Percentiles rank a stretch among this genome's conserved stretches.
Conservation (phyloP, 2,113 vertebrate genomes). For the Nothoprocta perdicaria region DNA sequence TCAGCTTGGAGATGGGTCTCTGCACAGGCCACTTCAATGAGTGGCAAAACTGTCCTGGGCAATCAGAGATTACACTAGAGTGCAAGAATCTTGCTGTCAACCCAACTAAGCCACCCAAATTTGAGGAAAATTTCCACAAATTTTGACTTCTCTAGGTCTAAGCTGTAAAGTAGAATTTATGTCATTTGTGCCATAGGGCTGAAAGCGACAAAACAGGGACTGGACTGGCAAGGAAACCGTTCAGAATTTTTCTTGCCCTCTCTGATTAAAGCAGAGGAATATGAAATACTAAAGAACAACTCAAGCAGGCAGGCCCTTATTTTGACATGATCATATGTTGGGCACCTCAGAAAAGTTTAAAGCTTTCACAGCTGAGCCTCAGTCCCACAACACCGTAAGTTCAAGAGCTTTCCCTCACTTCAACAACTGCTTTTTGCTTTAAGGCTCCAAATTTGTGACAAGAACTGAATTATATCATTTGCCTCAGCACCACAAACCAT, state of each 20-base stretch:
- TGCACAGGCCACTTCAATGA: fast-evolving
- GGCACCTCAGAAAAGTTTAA: neutral
- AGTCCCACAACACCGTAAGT: neutral
- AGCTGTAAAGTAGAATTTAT: neutral
- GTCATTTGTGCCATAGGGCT: neutral
- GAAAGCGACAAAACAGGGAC: neutral
- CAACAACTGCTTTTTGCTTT: neutral
- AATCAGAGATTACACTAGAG: neutral
- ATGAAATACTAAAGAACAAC: neutral
- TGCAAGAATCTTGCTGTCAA: neutral
- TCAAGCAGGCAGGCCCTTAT: neutral
- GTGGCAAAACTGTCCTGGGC: neutral
- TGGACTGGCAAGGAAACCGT: fast-evolving
- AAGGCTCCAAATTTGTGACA: neutral
- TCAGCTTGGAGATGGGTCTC: neutral
- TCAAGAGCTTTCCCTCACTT: neutral
- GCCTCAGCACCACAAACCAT: neutral
- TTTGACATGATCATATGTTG: neutral
- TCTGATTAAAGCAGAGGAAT: neutral
- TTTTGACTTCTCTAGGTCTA: neutral
- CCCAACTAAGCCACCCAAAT: neutral
- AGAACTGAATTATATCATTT: neutral
- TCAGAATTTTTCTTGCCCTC: neutral
- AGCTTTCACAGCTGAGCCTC: neutral
- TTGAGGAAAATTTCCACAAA: neutral